Percentiles rank a stretch among this genome's conserved stretches.
phyloP scores from a whole-genome alignment of 2,113 vertebrate genomes.

The Origma solitaria region DNA sequence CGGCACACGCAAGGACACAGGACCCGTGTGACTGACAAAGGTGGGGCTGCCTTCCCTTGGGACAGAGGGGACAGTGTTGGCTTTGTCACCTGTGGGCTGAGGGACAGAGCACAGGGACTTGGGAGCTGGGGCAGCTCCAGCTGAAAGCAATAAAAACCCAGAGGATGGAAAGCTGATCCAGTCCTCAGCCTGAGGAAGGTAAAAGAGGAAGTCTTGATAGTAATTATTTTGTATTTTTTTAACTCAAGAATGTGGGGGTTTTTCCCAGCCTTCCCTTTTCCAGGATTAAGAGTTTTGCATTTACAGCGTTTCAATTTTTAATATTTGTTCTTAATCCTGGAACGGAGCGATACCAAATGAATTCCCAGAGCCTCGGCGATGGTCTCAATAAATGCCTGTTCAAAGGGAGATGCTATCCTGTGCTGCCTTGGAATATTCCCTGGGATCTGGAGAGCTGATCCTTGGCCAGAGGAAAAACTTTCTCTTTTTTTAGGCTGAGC shows the following conservation, averaged over 20 bases:
- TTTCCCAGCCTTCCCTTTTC: background rate
- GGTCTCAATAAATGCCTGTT: background rate
- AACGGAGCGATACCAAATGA: conserved; percentile 5
- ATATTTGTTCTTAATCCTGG: conserved; percentile 2
- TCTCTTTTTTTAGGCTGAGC: background rate
- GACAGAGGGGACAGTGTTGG: background rate
- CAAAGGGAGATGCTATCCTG: background rate
- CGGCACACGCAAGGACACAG: background rate
- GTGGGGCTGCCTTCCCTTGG: background rate
- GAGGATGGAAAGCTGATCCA: background rate
- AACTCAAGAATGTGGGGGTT: background rate
- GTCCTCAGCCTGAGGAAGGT: conserved; percentile 48
- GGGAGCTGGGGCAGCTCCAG: background rate
- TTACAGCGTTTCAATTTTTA: conserved; percentile 40
- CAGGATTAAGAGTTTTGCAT: conserved; percentile 17
- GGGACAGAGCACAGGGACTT: background rate
- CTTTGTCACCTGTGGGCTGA: background rate
- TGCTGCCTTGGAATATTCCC: background rate
- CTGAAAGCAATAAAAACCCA: conserved; percentile 70
- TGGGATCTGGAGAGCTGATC: background rate
- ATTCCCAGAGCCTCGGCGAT: background rate
- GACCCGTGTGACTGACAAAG: background rate
- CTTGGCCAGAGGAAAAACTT: background rate
- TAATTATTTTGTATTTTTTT: background rate
- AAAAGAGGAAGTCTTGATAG: background rate